Evolutionary conservation across 1,140 invertebrate species (phyloP).

Genomic region (Pristionchus pacificus): DNA sequence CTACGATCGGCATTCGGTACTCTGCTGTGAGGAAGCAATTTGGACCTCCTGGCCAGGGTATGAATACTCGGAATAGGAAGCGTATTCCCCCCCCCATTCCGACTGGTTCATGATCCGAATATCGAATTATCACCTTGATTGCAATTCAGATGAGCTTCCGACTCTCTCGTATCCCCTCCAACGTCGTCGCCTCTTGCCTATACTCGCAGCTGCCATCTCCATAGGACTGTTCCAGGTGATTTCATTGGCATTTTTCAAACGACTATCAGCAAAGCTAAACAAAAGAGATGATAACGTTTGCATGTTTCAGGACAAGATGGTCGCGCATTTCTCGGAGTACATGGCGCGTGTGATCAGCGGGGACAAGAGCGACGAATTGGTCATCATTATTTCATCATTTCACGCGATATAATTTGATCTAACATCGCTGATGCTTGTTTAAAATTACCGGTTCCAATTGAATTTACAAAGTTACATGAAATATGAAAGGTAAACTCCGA

Average conservation of each 20-base stretch:
- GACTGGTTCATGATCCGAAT: no score
- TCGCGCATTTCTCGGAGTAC: conserved; percentile 63
- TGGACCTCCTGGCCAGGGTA: conserved; percentile 65
- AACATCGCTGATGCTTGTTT: neutral
- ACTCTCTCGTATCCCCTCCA: conserved; percentile 85
- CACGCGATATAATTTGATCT: no score
- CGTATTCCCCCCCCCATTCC: no score
- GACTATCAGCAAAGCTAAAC: no score
- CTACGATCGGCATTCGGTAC: conserved; percentile 83
- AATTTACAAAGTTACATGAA: no score
- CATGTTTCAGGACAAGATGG: conserved; percentile 56
- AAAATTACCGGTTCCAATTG: no score
- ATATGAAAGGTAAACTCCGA: no score
- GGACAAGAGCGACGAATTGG: conserved; percentile 58
- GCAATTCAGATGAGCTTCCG: conserved; percentile 67
- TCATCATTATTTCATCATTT: neutral
- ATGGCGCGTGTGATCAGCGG: conserved; percentile 61
- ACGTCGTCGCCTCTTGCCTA: conserved; percentile 87
- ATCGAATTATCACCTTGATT: no score
- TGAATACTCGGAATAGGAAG: conserved; percentile 4
- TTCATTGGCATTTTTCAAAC: no score
- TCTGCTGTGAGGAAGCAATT: conserved; percentile 84
- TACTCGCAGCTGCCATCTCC: conserved; percentile 76
- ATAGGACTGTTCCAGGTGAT: conserved; percentile 69
- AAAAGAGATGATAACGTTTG: neutral